Base-by-base conservation (phyloP, 2,797 vertebrate species). In the Petrocephalus schoutedeni region DNA sequence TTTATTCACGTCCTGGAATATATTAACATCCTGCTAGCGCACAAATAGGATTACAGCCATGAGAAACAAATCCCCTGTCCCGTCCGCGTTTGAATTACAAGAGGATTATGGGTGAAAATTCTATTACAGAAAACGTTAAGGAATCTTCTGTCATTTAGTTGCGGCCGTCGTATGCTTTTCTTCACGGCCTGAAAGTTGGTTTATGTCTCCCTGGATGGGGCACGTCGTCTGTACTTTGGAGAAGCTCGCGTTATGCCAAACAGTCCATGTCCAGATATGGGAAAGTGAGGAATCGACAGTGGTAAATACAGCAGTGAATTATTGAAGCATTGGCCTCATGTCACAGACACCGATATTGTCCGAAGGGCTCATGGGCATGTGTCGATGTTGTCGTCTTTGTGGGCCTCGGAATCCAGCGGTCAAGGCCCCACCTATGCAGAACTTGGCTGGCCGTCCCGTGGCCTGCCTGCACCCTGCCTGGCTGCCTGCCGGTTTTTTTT, bases 101-200 rank as follows among this genome's bases (percentile, higher is more conserved):
- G 8, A 19, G 23, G 54, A 58, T 85, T 58, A 67, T 19, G 86
- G 86, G 19, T 87, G 86, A 71, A 67, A 67, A 87, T 51, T 49
- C 19, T 51, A 67, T 64, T 67, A 53, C 59, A 4, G 86, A 71
- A 87, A 87, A 61, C 41, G 59, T 9, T 28, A 49, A 59, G 85
- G 85, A 86, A 36, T 61, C 23, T 51, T 49, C 58, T 87, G 86
- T 71, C 41, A 71, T 67, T 51, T 21, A 28, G 56, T n/a, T 49
- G 6, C 57, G 0, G 21, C 19, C 8, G 32, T 4, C 16, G 32
- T n/a, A 41, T 86, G 57, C 57, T 86, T 86, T 49, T 45, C 57
- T 57, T 61, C 85, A 59, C 54, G 1, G 19, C 6, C 4, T 12
- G 56, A 9, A 9, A n/a, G 14, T 45, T 77, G 36, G 36, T 41